Evolutionary conservation across 1,140 invertebrate genomes (phyloP).

Genomic region (Eupeodes corollae): DNA sequence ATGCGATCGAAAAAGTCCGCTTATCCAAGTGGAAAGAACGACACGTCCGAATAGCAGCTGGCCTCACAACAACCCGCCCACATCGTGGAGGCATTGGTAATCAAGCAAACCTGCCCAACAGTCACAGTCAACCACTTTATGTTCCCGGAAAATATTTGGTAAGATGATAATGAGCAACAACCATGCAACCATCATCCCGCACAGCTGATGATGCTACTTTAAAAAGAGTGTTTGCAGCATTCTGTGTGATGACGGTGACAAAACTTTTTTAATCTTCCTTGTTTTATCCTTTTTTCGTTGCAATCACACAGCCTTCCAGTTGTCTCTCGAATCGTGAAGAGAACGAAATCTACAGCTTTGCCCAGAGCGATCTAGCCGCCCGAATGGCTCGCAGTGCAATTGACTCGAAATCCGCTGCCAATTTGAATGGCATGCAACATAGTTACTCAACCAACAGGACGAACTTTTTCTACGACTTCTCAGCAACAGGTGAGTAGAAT

Average conservation of each 20-base stretch:
- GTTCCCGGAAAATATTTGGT: conserved; percentile 82
- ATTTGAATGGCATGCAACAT: conserved; percentile 36
- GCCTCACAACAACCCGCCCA: conserved; percentile 22
- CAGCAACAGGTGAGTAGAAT: conserved; percentile 30
- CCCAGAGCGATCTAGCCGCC: conserved; percentile 35
- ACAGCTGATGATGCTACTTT: no score
- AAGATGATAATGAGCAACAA: conserved; percentile 35
- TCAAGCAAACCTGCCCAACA: conserved; percentile 36
- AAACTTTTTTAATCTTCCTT: neutral
- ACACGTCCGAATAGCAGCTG: conserved; percentile 46
- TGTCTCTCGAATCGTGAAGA: conserved; percentile 83
- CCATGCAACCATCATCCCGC: no score
- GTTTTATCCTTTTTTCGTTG: neutral
- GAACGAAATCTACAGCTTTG: conserved; percentile 83
- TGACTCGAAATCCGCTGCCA: conserved; percentile 34
- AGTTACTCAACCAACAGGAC: conserved; percentile 32
- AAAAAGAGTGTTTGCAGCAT: neutral
- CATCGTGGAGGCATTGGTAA: conserved; percentile 22
- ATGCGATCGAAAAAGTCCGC: conserved; percentile 46
- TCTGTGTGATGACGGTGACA: neutral
- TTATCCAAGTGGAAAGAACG: conserved; percentile 52
- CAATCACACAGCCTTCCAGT: conserved; percentile 61
- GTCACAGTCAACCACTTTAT: conserved; percentile 60
- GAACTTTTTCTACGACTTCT: conserved; percentile 37
- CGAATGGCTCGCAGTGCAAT: conserved; percentile 34